Evolutionary conservation across 2,888 invertebrate genomes (phyloP).

Genomic region (Drosophila kuntzei): DNA sequence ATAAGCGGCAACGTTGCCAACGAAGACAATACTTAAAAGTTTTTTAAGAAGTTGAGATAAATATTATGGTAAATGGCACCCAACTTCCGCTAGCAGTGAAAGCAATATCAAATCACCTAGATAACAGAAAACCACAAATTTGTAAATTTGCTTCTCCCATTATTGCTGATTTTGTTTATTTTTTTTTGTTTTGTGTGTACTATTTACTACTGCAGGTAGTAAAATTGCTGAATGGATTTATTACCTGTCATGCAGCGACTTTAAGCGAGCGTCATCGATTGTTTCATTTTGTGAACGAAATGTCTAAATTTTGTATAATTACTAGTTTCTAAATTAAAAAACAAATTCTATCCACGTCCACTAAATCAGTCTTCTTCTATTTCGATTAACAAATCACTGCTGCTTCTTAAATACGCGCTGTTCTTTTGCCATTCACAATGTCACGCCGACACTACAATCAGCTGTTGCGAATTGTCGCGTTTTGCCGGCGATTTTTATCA

Average conservation of each 20-base stretch:
- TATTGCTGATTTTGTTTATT: slow-evolving; percentile 5
- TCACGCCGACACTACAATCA: slow-evolving; percentile 23
- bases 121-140: background rate
- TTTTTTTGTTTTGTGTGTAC: background rate
- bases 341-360: slow-evolving; percentile 42
- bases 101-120: slow-evolving; percentile 16
- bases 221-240: background rate
- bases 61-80: background rate
- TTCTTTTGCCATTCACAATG: slow-evolving; percentile 50
- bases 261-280: slow-evolving; percentile 4
- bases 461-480: slow-evolving; percentile 24
- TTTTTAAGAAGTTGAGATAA: slow-evolving; percentile 32
- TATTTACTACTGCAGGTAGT: background rate
- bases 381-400: slow-evolving; percentile 22
- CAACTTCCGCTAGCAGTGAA: slow-evolving; percentile 35
- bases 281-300: background rate
- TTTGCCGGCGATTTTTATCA: slow-evolving; percentile 14
- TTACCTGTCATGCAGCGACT: slow-evolving; percentile 39
- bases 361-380: slow-evolving; percentile 47
- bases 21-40: slow-evolving; percentile 17
- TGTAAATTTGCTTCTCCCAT: background rate
- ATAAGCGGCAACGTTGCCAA: slow-evolving; percentile 38
- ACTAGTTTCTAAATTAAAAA: slow-evolving; percentile 10
- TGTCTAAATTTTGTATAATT: background rate
- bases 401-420: slow-evolving; percentile 33